A percentile compares a stretch with the other conserved stretches of the same genome.
phyloP scores from a whole-genome alignment of 2,797 vertebrate genomes.

The Carcharodon carcharias region DNA sequence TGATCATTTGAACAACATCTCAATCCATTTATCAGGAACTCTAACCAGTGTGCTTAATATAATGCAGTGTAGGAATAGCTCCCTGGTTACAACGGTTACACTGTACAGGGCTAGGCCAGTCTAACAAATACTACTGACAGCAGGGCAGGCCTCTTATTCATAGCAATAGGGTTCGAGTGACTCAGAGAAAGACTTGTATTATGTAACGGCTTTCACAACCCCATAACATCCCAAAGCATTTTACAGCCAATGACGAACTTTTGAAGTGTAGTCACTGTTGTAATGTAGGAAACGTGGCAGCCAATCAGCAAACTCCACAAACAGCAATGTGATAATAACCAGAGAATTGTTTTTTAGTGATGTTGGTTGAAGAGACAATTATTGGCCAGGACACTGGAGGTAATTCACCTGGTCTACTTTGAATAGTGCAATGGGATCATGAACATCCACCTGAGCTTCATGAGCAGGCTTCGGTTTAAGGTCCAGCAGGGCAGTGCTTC shows the following conservation, averaged over 20 bases:
- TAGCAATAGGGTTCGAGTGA: not conserved
- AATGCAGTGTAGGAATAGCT: not conserved
- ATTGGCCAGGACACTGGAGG: not conserved
- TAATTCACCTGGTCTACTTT: not conserved
- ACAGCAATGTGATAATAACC: not conserved
- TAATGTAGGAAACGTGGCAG: not conserved
- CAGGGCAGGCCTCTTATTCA: not conserved
- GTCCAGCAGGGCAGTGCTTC: no score
- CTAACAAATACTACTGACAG: not conserved
- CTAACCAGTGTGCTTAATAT: not conserved
- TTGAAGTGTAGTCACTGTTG: not conserved
- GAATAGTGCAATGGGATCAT: not conserved
- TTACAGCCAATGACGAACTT: not conserved
- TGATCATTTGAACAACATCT: not conserved
- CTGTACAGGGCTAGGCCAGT: not conserved
- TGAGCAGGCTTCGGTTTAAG: no score
- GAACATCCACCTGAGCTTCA: not conserved
- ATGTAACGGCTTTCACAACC: not conserved
- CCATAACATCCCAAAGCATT: not conserved
- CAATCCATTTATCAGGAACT: no score
- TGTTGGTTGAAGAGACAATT: no score
- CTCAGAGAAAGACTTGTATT: not conserved
- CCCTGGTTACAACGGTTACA: not conserved
- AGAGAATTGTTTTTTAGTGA: no score
- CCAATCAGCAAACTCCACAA: not conserved